Evolutionary conservation across 1,140 invertebrate species (phyloP).

Genomic region (Drosophila navojoa): DNA sequence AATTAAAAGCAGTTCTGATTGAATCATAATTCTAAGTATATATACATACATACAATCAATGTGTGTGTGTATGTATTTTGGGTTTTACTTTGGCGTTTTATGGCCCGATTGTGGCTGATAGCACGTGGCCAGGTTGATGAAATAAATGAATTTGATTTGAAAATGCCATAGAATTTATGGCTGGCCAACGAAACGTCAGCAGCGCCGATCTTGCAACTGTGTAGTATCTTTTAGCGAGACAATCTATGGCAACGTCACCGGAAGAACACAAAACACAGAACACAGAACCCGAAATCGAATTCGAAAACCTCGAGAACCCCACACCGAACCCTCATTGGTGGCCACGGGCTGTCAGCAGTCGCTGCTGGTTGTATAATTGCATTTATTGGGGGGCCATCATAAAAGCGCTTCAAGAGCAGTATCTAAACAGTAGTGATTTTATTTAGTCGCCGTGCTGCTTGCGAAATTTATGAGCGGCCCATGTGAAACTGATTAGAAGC

Average conservation of each 20-base stretch:
- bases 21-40: conserved; percentile 64
- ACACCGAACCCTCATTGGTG: conserved; percentile 25
- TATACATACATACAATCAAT: too few relatives aligned
- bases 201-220: conserved; percentile 47
- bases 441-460: conserved; percentile 50
- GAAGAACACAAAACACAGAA: not conserved
- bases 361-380: conserved; percentile 70
- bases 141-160: conserved; percentile 74
- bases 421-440: conserved; percentile 82
- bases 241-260: conserved; percentile 1
- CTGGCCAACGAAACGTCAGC: conserved; percentile 30
- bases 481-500: conserved; percentile 78
- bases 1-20: conserved; percentile 70
- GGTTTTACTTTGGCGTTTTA: conserved; percentile 37
- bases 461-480: conserved; percentile 75
- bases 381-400: conserved; percentile 71
- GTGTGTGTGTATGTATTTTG: conserved; percentile 7
- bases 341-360: conserved; percentile 36
- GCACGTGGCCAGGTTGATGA: conserved; percentile 68
- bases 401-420: conserved; percentile 74
- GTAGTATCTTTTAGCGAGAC: conserved; percentile 22
- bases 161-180: conserved; percentile 75
- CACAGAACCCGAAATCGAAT: not conserved
- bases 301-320: too few relatives aligned
- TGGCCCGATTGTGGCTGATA: conserved; percentile 53